These are phyloP conservation scores for Drosophila ambigua DNA, from an alignment of 1,140 invertebrate species.

Conservation along the genomic window DNA sequence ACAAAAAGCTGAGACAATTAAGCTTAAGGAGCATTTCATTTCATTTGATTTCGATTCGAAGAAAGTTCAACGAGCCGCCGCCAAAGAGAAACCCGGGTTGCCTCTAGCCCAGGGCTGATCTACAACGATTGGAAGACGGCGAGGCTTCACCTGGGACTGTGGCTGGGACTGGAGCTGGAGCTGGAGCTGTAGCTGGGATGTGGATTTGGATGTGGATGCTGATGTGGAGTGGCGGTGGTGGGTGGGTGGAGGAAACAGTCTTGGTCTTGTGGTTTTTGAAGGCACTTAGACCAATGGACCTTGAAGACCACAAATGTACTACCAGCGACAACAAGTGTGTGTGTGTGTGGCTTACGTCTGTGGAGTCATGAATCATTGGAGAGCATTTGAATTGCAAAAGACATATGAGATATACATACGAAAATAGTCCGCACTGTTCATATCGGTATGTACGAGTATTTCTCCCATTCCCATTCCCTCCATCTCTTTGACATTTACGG, in stretches of 20 bases:
- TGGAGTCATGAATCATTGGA: slow-evolving; percentile 53
- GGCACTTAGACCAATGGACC: slow-evolving; percentile 58
- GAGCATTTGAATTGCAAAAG: slow-evolving; percentile 78
- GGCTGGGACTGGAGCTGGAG: slow-evolving; percentile 13
- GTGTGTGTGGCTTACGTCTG: too few relatives aligned
- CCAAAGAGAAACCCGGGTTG: slow-evolving; percentile 63
- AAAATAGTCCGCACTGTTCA: slow-evolving; percentile 51
- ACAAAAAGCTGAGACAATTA: slow-evolving; percentile 71
- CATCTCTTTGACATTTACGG: slow-evolving; percentile 78
- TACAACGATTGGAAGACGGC: slow-evolving; percentile 41
- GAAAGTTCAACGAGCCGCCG: slow-evolving; percentile 63
- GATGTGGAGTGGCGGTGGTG: slow-evolving; percentile 33
- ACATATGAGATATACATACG: slow-evolving; percentile 33
- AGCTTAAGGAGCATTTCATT: slow-evolving; percentile 82
- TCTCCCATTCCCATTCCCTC: slow-evolving; percentile 1
- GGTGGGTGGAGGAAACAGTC: slow-evolving; percentile 16
- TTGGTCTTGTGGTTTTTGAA: slow-evolving; percentile 48
- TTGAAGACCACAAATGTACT: slow-evolving; percentile 55
- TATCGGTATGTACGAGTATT: slow-evolving; percentile 14
- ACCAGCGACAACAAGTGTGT: slow-evolving; percentile 17
- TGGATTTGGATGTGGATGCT: slow-evolving; percentile 13
- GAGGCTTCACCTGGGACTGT: neutral
- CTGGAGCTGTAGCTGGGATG: slow-evolving; percentile 5
- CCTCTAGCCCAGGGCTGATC: slow-evolving; percentile 55
- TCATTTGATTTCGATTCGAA: slow-evolving; percentile 66